Conservation (phyloP, 2,888 invertebrate genomes). For the Noctuana brunneofusca region DNA sequence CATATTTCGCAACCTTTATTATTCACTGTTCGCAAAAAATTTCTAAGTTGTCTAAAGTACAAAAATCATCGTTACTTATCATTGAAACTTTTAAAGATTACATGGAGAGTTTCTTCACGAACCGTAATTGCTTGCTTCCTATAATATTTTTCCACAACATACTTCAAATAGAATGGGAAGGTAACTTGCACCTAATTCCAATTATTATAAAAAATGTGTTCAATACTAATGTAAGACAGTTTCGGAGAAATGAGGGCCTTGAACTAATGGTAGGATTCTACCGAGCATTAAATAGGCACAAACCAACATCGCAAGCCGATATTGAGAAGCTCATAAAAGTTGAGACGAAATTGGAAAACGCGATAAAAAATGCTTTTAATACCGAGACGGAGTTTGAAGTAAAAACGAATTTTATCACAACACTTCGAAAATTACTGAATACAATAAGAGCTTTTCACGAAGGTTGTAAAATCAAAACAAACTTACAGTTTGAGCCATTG, state of each 20-base stretch:
- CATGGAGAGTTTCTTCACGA: constrained; percentile 83
- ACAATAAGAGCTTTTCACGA: constrained; percentile 75
- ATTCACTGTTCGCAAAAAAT: constrained; percentile 84
- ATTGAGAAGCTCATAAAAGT: constrained; percentile 62
- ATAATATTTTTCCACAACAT: constrained; percentile 85
- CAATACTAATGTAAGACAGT: constrained; percentile 83
- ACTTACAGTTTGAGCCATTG: constrained; percentile 59
- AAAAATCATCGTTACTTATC: constrained; percentile 60
- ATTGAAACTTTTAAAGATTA: constrained; percentile 78
- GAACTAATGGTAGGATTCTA: constrained; percentile 86
- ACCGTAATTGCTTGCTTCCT: constrained; percentile 85
- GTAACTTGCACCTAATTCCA: constrained; percentile 83
- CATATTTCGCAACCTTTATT: constrained; percentile 85
- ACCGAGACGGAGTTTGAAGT: constrained; percentile 64
- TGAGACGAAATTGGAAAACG: constrained; percentile 74
- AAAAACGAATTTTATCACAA: constrained; percentile 82
- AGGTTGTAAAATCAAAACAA: constrained; percentile 59
- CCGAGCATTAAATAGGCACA: constrained; percentile 79
- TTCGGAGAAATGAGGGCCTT: constrained; percentile 86
- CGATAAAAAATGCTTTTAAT: constrained; percentile 65
- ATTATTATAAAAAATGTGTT: constrained; percentile 84
- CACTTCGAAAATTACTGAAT: constrained; percentile 80
- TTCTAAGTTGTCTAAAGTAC: constrained; percentile 58
- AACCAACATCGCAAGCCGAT: constrained; percentile 58
- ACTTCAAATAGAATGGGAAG: constrained; percentile 85